Percentiles rank a stretch among this genome's conserved stretches.
These are phyloP conservation scores for Drosophila suboccidentalis DNA, from an alignment of 2,888 invertebrate species.

Conservation along the genomic window DNA sequence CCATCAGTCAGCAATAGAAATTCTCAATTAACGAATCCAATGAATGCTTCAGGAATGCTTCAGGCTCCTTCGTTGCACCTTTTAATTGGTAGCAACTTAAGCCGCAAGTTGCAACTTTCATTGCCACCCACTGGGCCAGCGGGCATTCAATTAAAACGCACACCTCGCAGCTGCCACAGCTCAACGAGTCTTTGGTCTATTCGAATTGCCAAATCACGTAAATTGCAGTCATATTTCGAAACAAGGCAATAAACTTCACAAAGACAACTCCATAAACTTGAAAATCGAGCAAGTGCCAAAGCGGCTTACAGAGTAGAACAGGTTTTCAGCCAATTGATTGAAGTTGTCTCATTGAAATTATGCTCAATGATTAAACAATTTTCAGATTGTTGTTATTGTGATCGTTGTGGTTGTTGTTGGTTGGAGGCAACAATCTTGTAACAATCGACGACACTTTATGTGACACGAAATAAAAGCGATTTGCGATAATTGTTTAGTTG, in stretches of 20 bases:
- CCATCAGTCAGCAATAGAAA: background rate
- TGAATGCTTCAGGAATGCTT: background rate
- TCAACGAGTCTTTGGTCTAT: conserved; percentile 39
- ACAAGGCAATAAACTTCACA: conserved; percentile 56
- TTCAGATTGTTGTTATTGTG: conserved; percentile 43
- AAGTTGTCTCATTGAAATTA: conserved; percentile 66
- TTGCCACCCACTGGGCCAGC: conserved; percentile 46
- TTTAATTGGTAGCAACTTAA: conserved; percentile 23
- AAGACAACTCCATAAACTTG: conserved; percentile 57
- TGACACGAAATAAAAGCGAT: conserved; percentile 53
- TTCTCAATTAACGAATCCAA: background rate
- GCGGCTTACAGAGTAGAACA: conserved; percentile 53
- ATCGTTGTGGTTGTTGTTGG: conserved; percentile 11
- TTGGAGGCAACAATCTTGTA: conserved; percentile 18
- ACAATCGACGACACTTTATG: conserved; percentile 53
- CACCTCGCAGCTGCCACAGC: conserved; percentile 23
- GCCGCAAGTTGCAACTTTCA: conserved; percentile 36
- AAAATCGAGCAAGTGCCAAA: conserved; percentile 61
- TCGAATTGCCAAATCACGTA: conserved; percentile 56
- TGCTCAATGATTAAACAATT: conserved; percentile 79
- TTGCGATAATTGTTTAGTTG: conserved; percentile 71
- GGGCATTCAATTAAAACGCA: conserved; percentile 44
- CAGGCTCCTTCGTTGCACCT: background rate
- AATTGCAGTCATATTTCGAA: conserved; percentile 72
- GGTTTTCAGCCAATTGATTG: conserved; percentile 44